Evolutionary conservation across 2,888 invertebrate genomes (phyloP), one percentile per base, ranked within the genome.

Genomic region (Nebria brevicollis): DNA sequence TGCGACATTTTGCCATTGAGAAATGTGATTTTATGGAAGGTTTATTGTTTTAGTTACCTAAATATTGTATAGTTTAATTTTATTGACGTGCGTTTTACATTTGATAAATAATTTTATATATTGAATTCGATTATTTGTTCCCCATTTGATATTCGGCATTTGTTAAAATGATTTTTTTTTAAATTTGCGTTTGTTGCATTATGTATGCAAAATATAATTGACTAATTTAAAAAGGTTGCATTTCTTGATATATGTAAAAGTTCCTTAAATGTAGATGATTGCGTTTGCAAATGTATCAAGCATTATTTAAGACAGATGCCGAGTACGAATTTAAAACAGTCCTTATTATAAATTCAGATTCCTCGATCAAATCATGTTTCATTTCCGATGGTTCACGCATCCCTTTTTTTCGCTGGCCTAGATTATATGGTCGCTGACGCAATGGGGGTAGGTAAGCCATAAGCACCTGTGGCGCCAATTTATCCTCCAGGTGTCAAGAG

Each of bases 401-500:
- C 54, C 54, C 7, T 54, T 54, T 54, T 54, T 54, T 54, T 54
- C 54, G 54, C 8, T 13, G 13, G 54, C 54, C 13, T 54, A 54
- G 54, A 54, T 54, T 13, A 8, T 54, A 13, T 54, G 7, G 2
- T 54, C 4, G 54, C 54, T 13, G 11, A 13, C 54, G 54, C 54
- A 54, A 54, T 54, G 54, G 54, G 54, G 8, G 54, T 54, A 54
- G 54, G 54, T 54, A 54, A 54, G 54, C 54, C 54, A 54, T 54
- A 54, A 54, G 8, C 54, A 54, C 54, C 54, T 54, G 54, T 54
- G 54, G 54, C 54, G 77, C 54, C 70, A 70, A 77, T 77, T 77
- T 77, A 68, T 77, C 70, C 70, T 70, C 70, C 78, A 78, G 78
- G 78, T 78, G 78, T 78, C 73, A 78, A 66, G 78, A 42, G 72